These are phyloP conservation scores for Orussus abietinus DNA, from an alignment of 1,140 invertebrate genomes.

Conservation along the genomic window DNA sequence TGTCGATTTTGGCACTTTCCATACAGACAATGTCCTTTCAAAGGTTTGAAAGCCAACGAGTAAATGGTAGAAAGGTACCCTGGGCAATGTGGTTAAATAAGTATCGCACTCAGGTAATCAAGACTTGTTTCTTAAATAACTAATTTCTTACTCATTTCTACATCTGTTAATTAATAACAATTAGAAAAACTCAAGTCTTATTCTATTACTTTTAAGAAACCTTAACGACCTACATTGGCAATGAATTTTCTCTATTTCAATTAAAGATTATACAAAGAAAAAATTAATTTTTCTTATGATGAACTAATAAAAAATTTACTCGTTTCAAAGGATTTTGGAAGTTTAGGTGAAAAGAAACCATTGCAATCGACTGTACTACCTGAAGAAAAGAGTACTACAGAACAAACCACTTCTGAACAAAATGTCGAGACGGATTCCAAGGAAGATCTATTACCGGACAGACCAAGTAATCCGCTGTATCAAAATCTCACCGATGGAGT, in stretches of 20 bases:
- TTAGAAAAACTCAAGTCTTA: background rate
- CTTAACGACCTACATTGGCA: no score
- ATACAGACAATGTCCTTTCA: slow-evolving; percentile 66
- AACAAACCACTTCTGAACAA: slow-evolving; percentile 9
- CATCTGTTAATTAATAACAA: slow-evolving; percentile 5
- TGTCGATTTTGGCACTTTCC: slow-evolving; percentile 64
- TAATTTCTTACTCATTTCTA: slow-evolving; percentile 2
- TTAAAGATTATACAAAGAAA: background rate
- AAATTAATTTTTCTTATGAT: slow-evolving; percentile 18
- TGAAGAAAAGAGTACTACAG: slow-evolving; percentile 3
- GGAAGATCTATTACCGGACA: slow-evolving; percentile 7
- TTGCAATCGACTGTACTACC: background rate
- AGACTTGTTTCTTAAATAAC: slow-evolving; percentile 3
- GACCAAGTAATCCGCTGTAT: no score
- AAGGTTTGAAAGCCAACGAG: slow-evolving; percentile 70
- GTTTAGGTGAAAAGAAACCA: slow-evolving; percentile 37
- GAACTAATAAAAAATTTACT: no score
- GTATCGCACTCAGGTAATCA: slow-evolving; percentile 38
- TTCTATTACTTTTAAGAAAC: no score
- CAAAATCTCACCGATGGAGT: no score
- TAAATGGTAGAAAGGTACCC: slow-evolving; percentile 67
- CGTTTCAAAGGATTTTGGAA: slow-evolving; percentile 38
- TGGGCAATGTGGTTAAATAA: slow-evolving; percentile 60
- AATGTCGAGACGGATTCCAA: slow-evolving; percentile 5
- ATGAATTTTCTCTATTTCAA: slow-evolving; percentile 7